These are phyloP conservation scores for Strix uralensis DNA, from an alignment of 2,113 vertebrate genomes.

Conservation along the genomic window DNA sequence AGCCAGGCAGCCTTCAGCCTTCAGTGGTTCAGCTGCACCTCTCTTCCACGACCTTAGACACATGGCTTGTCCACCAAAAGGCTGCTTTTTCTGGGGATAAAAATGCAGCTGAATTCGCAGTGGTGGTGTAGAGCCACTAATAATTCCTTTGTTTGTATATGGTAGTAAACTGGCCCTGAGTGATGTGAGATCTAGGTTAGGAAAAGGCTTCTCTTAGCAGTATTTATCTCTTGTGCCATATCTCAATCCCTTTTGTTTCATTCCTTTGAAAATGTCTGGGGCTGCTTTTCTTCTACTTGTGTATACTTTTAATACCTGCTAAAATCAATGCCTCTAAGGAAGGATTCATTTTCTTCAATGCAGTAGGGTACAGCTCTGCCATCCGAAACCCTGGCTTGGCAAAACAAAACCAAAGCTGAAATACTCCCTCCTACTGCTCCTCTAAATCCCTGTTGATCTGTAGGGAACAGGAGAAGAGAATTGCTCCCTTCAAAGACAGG, in stretches of 20 bases:
- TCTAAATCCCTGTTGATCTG: constrained; percentile 16
- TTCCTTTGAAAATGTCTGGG: not conserved
- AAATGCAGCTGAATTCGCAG: not conserved
- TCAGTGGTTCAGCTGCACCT: not conserved
- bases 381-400: not conserved
- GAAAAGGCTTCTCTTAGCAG: not conserved
- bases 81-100: not conserved
- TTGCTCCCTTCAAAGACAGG: constrained; percentile 4
- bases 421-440: not conserved
- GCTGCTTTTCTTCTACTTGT: not conserved
- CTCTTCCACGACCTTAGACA: not conserved
- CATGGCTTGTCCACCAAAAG: not conserved
- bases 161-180: not conserved
- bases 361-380: not conserved
- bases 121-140: not conserved
- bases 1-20: not conserved
- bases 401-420: not conserved
- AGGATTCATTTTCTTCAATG: not conserved
- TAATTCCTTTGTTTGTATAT: not conserved
- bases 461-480: not conserved
- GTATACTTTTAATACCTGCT: not conserved
- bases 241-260: not conserved
- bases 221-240: not conserved
- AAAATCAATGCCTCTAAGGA: not conserved
- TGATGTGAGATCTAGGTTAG: not conserved